phyloP scores from a whole-genome alignment of 2,888 invertebrate species.

The Ormyrus pomaceus region DNA sequence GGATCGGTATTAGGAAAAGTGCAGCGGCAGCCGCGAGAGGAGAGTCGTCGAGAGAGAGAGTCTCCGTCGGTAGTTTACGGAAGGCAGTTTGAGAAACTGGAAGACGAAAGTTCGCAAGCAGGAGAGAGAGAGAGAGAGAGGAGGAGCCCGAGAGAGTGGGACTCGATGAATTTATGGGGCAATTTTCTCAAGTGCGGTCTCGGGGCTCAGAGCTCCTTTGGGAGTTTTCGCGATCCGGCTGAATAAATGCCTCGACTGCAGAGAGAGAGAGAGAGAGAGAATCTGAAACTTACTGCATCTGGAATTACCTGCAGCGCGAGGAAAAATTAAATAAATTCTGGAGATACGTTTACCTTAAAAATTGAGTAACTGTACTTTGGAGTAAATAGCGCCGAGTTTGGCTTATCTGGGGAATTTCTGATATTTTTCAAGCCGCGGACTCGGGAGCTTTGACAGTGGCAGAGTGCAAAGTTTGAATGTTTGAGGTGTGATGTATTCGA shows the following conservation, averaged over 20 bases:
- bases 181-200: constrained; percentile 54
- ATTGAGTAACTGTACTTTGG: no score
- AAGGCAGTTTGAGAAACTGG: constrained; percentile 2
- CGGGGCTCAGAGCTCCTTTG: not conserved
- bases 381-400: no score
- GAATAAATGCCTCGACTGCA: not conserved
- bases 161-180: constrained; percentile 60
- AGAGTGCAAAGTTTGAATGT: no score
- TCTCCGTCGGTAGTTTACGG: constrained; percentile 6
- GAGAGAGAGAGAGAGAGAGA: not conserved
- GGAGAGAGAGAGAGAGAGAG: constrained; percentile 4
- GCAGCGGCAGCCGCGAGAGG: not conserved
- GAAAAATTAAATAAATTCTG: no score
- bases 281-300: not conserved
- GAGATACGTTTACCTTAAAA: not conserved
- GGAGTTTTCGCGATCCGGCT: constrained; percentile 7
- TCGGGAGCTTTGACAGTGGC: no score
- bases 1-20: constrained; percentile 17
- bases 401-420: no score
- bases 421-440: no score
- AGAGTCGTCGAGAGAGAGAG: no score
- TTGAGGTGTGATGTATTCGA: no score
- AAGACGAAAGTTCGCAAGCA: constrained; percentile 13
- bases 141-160: not conserved
- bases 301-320: no score